Conservation (phyloP, 2,113 vertebrate genomes). For the Pseudorasbora parva region DNA sequence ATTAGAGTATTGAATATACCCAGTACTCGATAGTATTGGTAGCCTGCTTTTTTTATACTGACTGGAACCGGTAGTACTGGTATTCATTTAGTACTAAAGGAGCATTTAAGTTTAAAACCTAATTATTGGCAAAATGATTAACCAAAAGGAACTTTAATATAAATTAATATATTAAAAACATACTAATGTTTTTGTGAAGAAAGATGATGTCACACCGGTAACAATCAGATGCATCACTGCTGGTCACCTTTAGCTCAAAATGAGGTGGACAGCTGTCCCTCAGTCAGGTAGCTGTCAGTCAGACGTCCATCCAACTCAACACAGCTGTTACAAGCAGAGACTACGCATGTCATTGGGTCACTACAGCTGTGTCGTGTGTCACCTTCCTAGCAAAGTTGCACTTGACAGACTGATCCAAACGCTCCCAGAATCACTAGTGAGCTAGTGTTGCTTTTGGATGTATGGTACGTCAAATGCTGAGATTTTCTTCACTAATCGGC, state of each 20-base stretch:
- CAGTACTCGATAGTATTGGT: too few relatives aligned
- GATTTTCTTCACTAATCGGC: too few relatives aligned
- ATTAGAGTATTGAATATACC: too few relatives aligned
- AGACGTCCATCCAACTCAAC: slow-evolving; percentile 12
- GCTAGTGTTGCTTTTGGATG: slow-evolving; percentile 1
- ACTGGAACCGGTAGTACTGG: not conserved
- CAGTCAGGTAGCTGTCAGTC: slow-evolving; percentile 56
- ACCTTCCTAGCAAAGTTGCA: not conserved
- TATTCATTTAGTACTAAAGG: not conserved
- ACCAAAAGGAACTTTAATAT: not conserved
- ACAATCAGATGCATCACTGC: not conserved
- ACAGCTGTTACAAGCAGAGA: slow-evolving; percentile 20
- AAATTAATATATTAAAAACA: not conserved
- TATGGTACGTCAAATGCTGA: too few relatives aligned
- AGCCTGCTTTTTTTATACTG: too few relatives aligned
- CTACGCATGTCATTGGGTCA: slow-evolving; percentile 14
- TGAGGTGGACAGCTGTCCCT: slow-evolving; percentile 29
- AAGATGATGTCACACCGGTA: not conserved
- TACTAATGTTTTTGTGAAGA: not conserved
- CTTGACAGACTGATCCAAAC: slow-evolving; percentile 1
- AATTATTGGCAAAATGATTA: not conserved
- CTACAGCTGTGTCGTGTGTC: not conserved
- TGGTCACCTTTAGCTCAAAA: slow-evolving; percentile 56
- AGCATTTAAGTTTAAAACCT: not conserved
- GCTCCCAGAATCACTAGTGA: not conserved